Conservation (phyloP, 2,888 invertebrate species). For the Cyclophora punctaria region DNA sequence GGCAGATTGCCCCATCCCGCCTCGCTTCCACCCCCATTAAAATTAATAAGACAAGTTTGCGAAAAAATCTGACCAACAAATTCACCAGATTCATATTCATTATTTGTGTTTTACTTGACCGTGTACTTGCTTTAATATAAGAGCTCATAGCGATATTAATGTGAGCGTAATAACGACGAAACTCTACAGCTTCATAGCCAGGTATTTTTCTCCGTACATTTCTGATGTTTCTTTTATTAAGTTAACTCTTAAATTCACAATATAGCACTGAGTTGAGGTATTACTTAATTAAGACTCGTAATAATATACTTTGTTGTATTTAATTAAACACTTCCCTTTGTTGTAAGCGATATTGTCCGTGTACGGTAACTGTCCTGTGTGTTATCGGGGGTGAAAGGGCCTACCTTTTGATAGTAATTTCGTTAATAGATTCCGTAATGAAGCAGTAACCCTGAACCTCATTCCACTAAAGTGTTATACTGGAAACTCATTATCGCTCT, state of each 20-base stretch:
- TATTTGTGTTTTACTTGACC: background rate
- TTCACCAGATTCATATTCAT: constrained; percentile 15
- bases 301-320: constrained; percentile 14
- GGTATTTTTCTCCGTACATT: too few species aligned
- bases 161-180: too few species aligned
- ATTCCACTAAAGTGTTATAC: constrained; percentile 59
- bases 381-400: constrained; percentile 17
- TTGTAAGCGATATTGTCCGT: constrained; percentile 7
- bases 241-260: too few species aligned
- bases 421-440: constrained; percentile 46
- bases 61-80: constrained; percentile 22
- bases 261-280: too few species aligned
- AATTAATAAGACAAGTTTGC: constrained; percentile 38
- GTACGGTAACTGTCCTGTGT: constrained; percentile 22
- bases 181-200: too few species aligned
- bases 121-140: too few species aligned
- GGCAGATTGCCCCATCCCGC: constrained; percentile 30
- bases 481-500: constrained; percentile 67
- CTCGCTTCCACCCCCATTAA: constrained; percentile 32
- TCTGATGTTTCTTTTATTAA: too few species aligned
- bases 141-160: too few species aligned
- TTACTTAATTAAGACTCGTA: background rate
- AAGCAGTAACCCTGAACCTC: constrained; percentile 45
- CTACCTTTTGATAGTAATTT: constrained; percentile 32
- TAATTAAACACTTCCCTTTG: constrained; percentile 14